Conservation (phyloP, 2,797 vertebrate genomes). For the Nyctibius grandis region DNA sequence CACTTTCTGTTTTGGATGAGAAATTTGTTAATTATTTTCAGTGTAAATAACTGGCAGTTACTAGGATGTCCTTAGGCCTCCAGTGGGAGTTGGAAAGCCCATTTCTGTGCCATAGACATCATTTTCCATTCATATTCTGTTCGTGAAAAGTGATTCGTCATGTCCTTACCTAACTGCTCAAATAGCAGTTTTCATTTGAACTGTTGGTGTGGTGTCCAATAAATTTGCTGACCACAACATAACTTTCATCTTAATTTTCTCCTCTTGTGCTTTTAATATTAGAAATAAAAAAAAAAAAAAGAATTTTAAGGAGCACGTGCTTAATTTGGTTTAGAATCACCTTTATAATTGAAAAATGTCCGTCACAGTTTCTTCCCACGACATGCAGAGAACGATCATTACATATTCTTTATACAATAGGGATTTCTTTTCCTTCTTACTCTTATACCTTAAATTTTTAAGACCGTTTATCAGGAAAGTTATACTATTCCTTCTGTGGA, state of each 20-base stretch:
- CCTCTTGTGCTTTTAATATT: neutral
- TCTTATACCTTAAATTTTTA: neutral
- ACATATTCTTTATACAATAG: neutral
- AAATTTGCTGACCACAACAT: neutral
- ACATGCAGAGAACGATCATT: neutral
- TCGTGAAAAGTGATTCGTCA: neutral
- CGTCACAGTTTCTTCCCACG: accelerated
- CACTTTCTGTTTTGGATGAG: neutral
- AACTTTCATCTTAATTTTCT: neutral
- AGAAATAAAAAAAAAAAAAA: neutral
- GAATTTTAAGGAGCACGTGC: accelerated
- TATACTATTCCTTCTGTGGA: neutral
- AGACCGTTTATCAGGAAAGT: neutral
- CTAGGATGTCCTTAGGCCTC: neutral
- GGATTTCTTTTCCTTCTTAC: neutral
- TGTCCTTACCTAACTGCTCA: neutral
- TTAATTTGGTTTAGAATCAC: neutral
- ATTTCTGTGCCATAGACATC: neutral
- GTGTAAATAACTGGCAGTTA: neutral
- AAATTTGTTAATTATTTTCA: neutral
- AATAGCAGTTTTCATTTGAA: neutral
- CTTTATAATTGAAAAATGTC: neutral
- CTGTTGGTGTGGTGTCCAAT: neutral
- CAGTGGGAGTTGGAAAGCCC: neutral
- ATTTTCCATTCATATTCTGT: neutral